Percentiles rank a stretch among this genome's conserved stretches.
Evolutionary conservation across 2,888 invertebrate species (phyloP).

Genomic region (Nymphalis polychloros): DNA sequence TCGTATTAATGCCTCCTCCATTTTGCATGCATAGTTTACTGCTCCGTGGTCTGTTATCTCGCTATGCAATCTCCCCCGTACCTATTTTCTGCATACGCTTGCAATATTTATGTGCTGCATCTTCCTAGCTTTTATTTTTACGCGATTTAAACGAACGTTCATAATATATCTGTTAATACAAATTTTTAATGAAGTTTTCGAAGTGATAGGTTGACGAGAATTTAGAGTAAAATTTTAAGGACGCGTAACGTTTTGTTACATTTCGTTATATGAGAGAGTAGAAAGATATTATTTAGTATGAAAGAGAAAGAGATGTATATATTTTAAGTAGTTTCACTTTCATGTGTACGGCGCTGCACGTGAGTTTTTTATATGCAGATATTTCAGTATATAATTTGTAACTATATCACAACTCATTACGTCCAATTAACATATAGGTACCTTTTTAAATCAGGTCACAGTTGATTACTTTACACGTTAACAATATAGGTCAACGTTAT

Average conservation of each 20-base stretch:
- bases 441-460: constrained; percentile 6
- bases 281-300: no score
- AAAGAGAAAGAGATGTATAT: no score
- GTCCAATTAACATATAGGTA: background rate
- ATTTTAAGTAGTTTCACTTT: no score
- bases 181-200: no score
- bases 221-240: no score
- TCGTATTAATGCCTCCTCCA: constrained; percentile 47
- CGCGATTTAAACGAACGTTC: constrained; percentile 38
- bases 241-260: no score
- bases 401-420: background rate
- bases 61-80: constrained; percentile 60
- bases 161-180: constrained; percentile 16
- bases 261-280: no score
- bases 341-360: no score
- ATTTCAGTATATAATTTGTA: background rate
- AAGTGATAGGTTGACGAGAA: no score
- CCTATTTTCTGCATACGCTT: constrained; percentile 59
- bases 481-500: constrained; percentile 9
- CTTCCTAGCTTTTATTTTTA: constrained; percentile 47
- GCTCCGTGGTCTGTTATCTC: constrained; percentile 53
- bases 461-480: constrained; percentile 7
- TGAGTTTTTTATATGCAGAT: no score
- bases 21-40: constrained; percentile 53
- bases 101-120: constrained; percentile 47